Conservation (phyloP, 2,888 invertebrate genomes). For the Palloptera scutellata region DNA sequence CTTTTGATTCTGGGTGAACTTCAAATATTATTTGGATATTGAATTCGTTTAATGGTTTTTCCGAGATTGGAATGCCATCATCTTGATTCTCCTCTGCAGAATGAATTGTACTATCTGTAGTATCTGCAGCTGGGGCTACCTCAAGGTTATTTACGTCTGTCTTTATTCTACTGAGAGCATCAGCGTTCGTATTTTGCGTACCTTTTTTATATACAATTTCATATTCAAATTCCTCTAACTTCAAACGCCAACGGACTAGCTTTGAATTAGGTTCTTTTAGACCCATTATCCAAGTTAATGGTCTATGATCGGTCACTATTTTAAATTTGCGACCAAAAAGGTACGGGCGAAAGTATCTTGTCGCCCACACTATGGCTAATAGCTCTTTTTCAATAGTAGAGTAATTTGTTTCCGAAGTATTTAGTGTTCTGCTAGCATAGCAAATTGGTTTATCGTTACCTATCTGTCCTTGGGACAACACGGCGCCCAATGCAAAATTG, state of each 20-base stretch:
- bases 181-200: slow-evolving; percentile 44
- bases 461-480: background rate
- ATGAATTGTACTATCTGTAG: no score
- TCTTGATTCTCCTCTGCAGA: no score
- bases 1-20: no score
- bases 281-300: slow-evolving; percentile 8
- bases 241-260: no score
- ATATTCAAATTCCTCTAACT: slow-evolving; percentile 49
- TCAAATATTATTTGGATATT: no score
- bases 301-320: slow-evolving; percentile 1
- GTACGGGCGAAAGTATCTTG: slow-evolving; percentile 1
- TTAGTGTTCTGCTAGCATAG: slow-evolving; percentile 5
- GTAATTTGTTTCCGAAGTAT: background rate
- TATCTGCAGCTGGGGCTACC: no score
- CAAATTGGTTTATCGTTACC: background rate
- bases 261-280: slow-evolving; percentile 32
- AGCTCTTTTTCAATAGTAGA: slow-evolving; percentile 14
- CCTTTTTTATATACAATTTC: slow-evolving; percentile 45
- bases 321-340: slow-evolving; percentile 5
- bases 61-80: no score
- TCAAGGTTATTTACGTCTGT: no score
- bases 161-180: slow-evolving; percentile 42
- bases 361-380: slow-evolving; percentile 1
- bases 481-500: slow-evolving; percentile 22
- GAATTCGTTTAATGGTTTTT: no score